Conservation (phyloP, 2,797 vertebrate species). For the Bryconaethiops microstoma region DNA sequence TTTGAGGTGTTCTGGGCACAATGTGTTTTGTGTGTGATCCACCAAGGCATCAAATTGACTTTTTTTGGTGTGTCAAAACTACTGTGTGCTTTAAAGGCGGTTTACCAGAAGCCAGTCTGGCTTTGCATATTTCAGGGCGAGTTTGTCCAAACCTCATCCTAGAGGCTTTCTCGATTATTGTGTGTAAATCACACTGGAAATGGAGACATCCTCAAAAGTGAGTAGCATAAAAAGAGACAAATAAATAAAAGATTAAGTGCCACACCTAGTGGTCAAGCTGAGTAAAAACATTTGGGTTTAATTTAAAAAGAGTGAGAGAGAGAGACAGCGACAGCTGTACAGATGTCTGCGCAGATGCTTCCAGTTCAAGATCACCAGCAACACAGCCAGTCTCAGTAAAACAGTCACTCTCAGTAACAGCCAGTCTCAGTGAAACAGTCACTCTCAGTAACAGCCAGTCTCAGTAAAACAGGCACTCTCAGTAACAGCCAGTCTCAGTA, state of each 20-base stretch:
- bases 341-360: constrained; percentile 10
- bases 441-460: too few species aligned
- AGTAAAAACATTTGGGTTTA: constrained; percentile 71
- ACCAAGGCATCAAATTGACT: neutral
- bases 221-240: constrained; percentile 52
- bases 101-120: constrained; percentile 8
- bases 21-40: neutral
- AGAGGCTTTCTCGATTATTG: constrained; percentile 22
- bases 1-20: too few species aligned
- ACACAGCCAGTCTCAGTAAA: too few species aligned
- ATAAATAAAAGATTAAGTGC: constrained; percentile 85
- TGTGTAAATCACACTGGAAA: constrained; percentile 30
- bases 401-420: too few species aligned
- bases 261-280: constrained; percentile 84
- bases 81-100: constrained; percentile 36
- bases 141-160: constrained; percentile 29
- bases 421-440: too few species aligned
- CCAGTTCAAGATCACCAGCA: neutral
- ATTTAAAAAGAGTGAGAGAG: neutral
- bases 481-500: too few species aligned
- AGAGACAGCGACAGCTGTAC: neutral
- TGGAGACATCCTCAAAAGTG: constrained; percentile 28
- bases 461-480: too few species aligned
- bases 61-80: constrained; percentile 28
- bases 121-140: neutral